Evolutionary conservation across 2,797 vertebrate species (phyloP).

Genomic region (Petrocephalus sullivani): DNA sequence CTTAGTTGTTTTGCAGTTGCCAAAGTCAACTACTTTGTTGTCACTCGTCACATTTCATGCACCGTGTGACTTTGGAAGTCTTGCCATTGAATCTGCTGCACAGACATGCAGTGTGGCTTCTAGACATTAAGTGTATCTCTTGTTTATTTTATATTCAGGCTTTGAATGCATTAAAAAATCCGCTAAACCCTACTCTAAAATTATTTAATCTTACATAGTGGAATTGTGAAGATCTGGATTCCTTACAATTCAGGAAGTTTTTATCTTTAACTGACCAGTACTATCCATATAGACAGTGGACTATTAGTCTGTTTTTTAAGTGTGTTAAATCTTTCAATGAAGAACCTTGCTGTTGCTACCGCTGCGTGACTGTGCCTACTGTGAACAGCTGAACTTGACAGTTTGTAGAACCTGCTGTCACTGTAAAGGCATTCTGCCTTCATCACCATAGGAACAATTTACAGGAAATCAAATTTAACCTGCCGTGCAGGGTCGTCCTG

Average conservation of each 20-base stretch:
- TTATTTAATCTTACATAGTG: background rate
- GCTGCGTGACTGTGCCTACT: slow-evolving; percentile 29
- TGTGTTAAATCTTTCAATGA: background rate
- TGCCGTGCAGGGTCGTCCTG: background rate
- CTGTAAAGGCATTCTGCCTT: slow-evolving; percentile 55
- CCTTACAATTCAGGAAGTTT: background rate
- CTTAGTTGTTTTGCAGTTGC: background rate
- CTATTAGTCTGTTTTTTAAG: background rate
- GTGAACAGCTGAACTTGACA: slow-evolving; percentile 56
- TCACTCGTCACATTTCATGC: slow-evolving; percentile 5
- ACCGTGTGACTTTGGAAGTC: slow-evolving; percentile 7
- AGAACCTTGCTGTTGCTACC: background rate
- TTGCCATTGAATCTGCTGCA: background rate
- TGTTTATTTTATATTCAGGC: background rate
- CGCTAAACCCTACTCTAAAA: background rate
- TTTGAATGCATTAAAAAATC: slow-evolving; percentile 9
- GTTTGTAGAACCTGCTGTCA: slow-evolving; percentile 53
- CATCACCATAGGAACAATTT: slow-evolving; percentile 33
- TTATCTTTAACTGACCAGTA: background rate
- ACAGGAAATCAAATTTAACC: slow-evolving; percentile 40
- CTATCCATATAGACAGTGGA: background rate
- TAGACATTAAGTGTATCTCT: slow-evolving; percentile 11
- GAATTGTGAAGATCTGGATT: background rate
- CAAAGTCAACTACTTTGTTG: background rate
- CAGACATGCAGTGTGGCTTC: background rate